Evolutionary conservation across 64 coral and sea anemone species (phyloP).

Genomic region (Montipora foliosa): DNA sequence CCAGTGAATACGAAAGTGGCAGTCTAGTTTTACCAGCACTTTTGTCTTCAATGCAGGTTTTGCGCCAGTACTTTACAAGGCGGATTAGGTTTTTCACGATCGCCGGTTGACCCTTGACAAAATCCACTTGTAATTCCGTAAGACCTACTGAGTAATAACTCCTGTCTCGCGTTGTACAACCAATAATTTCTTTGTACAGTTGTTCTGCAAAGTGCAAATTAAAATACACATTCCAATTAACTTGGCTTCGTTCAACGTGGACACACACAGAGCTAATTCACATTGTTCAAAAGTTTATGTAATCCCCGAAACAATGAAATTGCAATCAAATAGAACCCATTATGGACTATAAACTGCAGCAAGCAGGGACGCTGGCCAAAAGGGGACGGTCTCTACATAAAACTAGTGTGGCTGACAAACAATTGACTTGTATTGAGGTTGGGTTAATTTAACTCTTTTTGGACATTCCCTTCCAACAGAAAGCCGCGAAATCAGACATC

Average conservation of each 20-base stretch:
- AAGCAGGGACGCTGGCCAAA: background rate
- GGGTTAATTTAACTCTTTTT: background rate
- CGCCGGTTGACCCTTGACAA: constrained; percentile 44
- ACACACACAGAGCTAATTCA: background rate
- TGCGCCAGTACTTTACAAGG: constrained; percentile 83
- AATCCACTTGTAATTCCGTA: constrained; percentile 48
- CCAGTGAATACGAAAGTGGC: constrained; percentile 41
- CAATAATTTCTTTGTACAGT: constrained; percentile 19
- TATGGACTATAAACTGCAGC: background rate
- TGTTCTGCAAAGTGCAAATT: background rate
- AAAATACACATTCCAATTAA: background rate
- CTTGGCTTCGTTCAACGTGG: background rate
- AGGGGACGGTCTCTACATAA: background rate
- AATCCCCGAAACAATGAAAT: background rate
- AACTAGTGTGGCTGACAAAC: background rate
- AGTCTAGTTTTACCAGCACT: background rate
- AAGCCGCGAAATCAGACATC: too few species aligned
- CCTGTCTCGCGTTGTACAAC: background rate
- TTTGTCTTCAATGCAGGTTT: constrained; percentile 20
- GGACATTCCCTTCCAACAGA: too few species aligned
- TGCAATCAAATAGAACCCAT: background rate
- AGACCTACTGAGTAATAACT: constrained; percentile 31
- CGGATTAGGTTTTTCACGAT: constrained; percentile 82
- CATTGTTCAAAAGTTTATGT: background rate
- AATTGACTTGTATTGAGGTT: background rate